These are phyloP conservation scores for Ianthella basta DNA, from an alignment of 37 sponge, comb jelly and placozoan genomes.

Conservation along the genomic window DNA sequence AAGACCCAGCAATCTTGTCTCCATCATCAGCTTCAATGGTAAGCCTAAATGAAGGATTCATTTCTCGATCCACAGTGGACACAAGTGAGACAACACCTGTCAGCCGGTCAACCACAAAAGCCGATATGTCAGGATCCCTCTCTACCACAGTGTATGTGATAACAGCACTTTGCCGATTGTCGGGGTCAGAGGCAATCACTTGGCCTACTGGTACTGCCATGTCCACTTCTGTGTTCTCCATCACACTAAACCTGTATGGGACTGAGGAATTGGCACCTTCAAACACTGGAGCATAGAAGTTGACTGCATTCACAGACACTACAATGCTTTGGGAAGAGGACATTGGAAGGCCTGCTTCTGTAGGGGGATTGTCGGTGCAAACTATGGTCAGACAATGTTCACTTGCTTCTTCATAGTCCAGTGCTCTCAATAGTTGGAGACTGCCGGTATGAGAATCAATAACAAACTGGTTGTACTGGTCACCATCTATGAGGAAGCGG, in stretches of 20 bases:
- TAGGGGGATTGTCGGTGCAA: conserved; percentile 27
- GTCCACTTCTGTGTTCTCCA: conserved; percentile 10
- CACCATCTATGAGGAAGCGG: conserved; percentile 25
- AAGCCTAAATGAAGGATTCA: neutral
- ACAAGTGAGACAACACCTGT: conserved; percentile 39
- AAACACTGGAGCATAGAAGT: neutral
- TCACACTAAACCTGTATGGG: neutral
- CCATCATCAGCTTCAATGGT: conserved; percentile 50
- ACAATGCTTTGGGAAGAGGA: neutral
- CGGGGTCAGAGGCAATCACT: conserved; percentile 24
- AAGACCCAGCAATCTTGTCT: conserved; percentile 40
- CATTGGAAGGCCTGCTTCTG: neutral
- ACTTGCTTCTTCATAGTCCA: conserved; percentile 55
- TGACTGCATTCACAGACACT: neutral
- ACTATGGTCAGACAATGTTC: conserved; percentile 28
- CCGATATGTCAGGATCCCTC: neutral
- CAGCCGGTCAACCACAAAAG: conserved; percentile 29
- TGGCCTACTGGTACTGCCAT: neutral
- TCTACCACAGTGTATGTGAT: conserved; percentile 36
- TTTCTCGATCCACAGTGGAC: conserved; percentile 32
- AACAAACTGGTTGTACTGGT: neutral
- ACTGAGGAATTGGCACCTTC: neutral
- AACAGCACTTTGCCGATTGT: neutral
- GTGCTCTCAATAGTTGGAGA: conserved; percentile 33
- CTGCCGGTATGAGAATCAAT: conserved; percentile 46